Base-by-base conservation (phyloP, 1,140 invertebrate species). In the Piezodorus guildinii region DNA sequence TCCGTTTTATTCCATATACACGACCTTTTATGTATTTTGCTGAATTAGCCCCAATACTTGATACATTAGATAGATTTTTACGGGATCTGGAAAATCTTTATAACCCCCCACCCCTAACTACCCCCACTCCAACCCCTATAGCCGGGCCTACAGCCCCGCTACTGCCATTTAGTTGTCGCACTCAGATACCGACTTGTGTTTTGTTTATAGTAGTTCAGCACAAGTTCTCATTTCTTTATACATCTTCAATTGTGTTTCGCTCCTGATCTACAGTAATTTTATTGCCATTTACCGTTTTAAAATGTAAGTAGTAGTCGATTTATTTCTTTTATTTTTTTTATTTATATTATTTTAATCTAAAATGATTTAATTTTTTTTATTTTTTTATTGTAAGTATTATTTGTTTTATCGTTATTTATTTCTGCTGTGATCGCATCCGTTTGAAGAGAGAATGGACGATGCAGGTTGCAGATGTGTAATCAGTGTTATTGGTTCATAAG, bases 101-200 rank as follows among this genome's bases (percentile, higher is more conserved):
- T 8, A 56, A 16, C 25, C 19, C 51, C 51, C 25, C 51, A 25
- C 39, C 62, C n/a, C 45, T 25, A 23, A 30, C 44, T 49, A 8
- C 62, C 46, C 30, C 62, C 62, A 16, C 52, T 17, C 23, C 39
- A 30, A 43, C 54, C 62, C 44, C 30, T 17, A 23, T n/a, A 56
- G 15, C 62, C 52, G 19, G 56, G 45, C 56, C 45, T 44, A 17
- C 52, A 30, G 56, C 71, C 70, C 69, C 71, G 66, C 67, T 65
- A 66, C 72, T 73, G 72, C 75, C 77, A 77, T 78, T 78, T 78
- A 77, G 77, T 78, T 78, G 76, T 74, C 76, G 77, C 77, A 78
- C 77, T 76, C 74, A 75, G 74, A 75, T 76, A 74, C 73, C 77
- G 77, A 68, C 68, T 69, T 69, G 69, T 70, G 67, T 70, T 70